phyloP scores from a whole-genome alignment of 2,797 vertebrate species.

The Rhinophrynus dorsalis region DNA sequence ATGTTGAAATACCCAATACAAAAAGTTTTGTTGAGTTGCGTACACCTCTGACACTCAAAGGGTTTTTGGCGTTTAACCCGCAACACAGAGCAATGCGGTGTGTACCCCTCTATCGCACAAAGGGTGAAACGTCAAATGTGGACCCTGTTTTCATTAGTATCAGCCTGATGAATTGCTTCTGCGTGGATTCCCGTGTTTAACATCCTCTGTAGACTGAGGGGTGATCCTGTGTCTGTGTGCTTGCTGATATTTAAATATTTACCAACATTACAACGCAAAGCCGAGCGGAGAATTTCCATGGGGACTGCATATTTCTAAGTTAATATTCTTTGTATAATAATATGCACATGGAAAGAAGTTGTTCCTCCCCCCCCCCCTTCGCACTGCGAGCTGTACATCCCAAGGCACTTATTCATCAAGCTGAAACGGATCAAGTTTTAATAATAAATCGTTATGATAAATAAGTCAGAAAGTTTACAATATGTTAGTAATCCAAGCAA shows the following conservation, averaged over 20 bases:
- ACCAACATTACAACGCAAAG: slow-evolving; percentile 73
- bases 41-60: too few species aligned
- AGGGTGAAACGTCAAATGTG: too few species aligned
- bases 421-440: slow-evolving; percentile 80
- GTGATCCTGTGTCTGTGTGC: slow-evolving; percentile 26
- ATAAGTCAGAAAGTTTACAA: slow-evolving; percentile 77
- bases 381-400: slow-evolving; percentile 61
- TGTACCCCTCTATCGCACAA: too few species aligned
- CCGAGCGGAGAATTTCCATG: slow-evolving; percentile 67
- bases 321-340: slow-evolving; percentile 71
- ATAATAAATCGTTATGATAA: slow-evolving; percentile 80
- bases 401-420: slow-evolving; percentile 71
- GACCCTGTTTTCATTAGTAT: too few species aligned
- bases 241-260: slow-evolving; percentile 79
- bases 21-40: too few species aligned
- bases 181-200: slow-evolving; percentile 20
- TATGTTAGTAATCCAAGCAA: slow-evolving; percentile 64
- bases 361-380: slow-evolving; percentile 61
- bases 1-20: too few species aligned
- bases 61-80: too few species aligned
- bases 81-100: too few species aligned
- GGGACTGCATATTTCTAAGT: slow-evolving; percentile 73
- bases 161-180: too few species aligned
- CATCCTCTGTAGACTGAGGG: not conserved
- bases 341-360: slow-evolving; percentile 77